Evolutionary conservation across 1,140 invertebrate species (phyloP), one percentile per base, ranked within the genome.

Genomic region (Heliconius hermathena): DNA sequence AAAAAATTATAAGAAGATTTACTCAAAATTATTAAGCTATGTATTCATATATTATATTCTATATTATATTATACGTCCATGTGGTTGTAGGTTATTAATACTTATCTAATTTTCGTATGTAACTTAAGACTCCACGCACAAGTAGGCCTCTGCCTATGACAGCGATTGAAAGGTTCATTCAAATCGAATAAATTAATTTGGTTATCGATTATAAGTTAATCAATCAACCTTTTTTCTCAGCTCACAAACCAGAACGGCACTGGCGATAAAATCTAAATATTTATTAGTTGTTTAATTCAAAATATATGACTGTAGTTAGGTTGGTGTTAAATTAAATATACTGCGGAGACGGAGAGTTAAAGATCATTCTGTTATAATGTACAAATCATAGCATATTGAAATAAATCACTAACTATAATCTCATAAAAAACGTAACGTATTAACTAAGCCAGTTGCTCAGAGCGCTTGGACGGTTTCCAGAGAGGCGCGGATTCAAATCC

Each of bases 151-250:
- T 74, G 41, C 60, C 71, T 41, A 36, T 73, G 73, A 75, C 74
- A 33, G 78, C 54, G 66, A 73, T 76, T 46, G 74, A 76, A 80
- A 76, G 66, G 71, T 76, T 76, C 38, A 73, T 76, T 80, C 74
- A 66, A 73, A 80, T 66, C 74, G 71, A 80, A 76, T 76, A 74
- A 80, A 80, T 80, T 80, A 76, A 80, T 80, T 80, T 73, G 79
- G 74, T 76, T 78, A 81, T 81, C 77, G 76, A 73, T 81, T 76
- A 74, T 81, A 79, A 81, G 77, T 78, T 78, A 81, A 81, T 81
- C 77, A 81, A 81, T 81, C 80, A 81, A 76, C 8, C 8, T 81
- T 81, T 81, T 81, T 81, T 76, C 52, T 66, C 54, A 66, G 41
- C 73, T 74, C 73, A 71, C 46, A 70, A 29, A 79, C 78, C 66